Evolutionary conservation across 2,797 vertebrate species (phyloP).

Genomic region (Echeneis naucrates): DNA sequence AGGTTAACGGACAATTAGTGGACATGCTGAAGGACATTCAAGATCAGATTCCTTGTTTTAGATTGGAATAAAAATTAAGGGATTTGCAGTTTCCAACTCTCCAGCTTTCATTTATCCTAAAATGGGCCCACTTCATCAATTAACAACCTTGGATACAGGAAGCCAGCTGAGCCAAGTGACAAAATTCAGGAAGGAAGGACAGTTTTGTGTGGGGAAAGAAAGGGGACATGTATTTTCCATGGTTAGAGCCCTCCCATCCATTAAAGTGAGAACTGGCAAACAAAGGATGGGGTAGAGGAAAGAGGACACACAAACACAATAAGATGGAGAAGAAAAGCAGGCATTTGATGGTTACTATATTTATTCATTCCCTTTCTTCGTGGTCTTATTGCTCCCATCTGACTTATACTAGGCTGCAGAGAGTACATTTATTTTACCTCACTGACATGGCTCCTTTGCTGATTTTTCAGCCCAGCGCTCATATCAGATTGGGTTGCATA

Average conservation of each 20-base stretch:
- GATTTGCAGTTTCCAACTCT: not conserved
- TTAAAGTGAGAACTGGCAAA: slow-evolving; percentile 48
- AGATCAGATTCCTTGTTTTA: no score
- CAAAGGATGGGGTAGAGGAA: slow-evolving; percentile 63
- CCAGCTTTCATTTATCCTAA: not conserved
- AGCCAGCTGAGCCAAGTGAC: slow-evolving; percentile 35
- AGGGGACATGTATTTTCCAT: slow-evolving; percentile 65
- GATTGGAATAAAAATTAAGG: not conserved
- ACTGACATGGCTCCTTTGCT: slow-evolving; percentile 54
- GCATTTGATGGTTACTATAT: slow-evolving; percentile 49
- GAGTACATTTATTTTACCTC: slow-evolving; percentile 53
- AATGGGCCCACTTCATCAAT: slow-evolving; percentile 10
- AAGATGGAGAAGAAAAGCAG: slow-evolving; percentile 28
- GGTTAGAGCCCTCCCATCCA: slow-evolving; percentile 51
- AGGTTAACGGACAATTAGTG: not conserved
- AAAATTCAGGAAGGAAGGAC: slow-evolving; percentile 67
- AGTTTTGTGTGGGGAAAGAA: slow-evolving; percentile 49
- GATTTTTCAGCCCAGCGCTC: slow-evolving; percentile 46
- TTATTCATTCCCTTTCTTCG: slow-evolving; percentile 33
- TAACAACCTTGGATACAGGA: slow-evolving; percentile 37
- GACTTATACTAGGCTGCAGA: slow-evolving; percentile 39
- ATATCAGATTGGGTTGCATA: slow-evolving; percentile 64
- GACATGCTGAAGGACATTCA: not conserved
- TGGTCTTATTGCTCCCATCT: slow-evolving; percentile 36
- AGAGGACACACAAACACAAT: slow-evolving; percentile 56